Base-by-base conservation (phyloP, 2,888 invertebrate genomes). In the Caenorhabditis imperialis region DNA sequence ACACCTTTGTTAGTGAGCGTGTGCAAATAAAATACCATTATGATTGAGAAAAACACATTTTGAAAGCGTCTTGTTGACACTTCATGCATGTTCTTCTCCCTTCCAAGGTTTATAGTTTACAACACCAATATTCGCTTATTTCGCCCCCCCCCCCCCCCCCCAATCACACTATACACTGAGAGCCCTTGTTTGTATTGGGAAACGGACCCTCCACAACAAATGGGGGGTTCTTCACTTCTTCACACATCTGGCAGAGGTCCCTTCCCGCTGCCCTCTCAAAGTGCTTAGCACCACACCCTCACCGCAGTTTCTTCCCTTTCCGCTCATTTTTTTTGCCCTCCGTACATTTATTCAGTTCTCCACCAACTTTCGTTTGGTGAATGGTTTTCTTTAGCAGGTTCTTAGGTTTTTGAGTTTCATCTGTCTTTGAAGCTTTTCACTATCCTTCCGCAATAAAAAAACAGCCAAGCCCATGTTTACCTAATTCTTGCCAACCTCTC, bases 221-320 rank as follows among this genome's bases (percentile, higher is more conserved):
- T 4, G 38, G 8, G 5, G 12, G 42, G 55, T 25, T 55, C 7
- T 30, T 10, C 30, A 30, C 30, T 30, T 22, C 30, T 55, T 65
- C 65, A 65, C 65, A 65, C 65, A 65, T 65, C 65, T 65, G 65
- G 65, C 65, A 50, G 47, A 57, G 22, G 22, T 35, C 10, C 16
- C 54, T 54, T 54, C 54, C 54, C 54, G 30, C 42, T 55, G 37
- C 48, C 45, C 54, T 38, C 27, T 38, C 23, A 12, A 23, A 63
- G 40, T 50, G 25, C 33, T 58, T 38, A 45, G 47, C 63, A 50
- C 42, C 27, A 27, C 40, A 33, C 48, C 50, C 40, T 55, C 55
- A 62, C 62, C 53, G 30, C 62, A 53, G 10, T 30, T 65, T 40
- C 45, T 38, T 38, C 48, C 20, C 12, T n/a, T 35, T 61, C 61